Conservation (phyloP, 53 echinoderm and acorn worm genomes). For the Patiria pectinifera region DNA sequence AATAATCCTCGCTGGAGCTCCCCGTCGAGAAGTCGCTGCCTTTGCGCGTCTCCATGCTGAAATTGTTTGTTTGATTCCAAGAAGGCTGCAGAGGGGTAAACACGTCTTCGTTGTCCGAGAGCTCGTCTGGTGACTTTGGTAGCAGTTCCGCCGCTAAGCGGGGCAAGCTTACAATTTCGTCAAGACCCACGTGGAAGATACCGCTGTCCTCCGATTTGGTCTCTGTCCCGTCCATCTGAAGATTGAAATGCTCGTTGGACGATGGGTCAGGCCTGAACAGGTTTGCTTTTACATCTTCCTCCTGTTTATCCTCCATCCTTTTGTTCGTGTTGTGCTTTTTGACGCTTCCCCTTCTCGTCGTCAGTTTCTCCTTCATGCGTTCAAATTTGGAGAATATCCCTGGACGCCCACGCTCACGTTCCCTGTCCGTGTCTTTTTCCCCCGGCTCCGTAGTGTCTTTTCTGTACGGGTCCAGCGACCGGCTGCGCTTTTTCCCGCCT, state of each 20-base stretch:
- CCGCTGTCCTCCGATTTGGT: slow-evolving; percentile 97
- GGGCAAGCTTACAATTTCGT: slow-evolving; percentile 65
- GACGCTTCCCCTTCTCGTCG: slow-evolving; percentile 86
- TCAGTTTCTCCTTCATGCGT: slow-evolving; percentile 66
- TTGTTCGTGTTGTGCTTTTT: slow-evolving; percentile 62
- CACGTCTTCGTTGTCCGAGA: slow-evolving; percentile 88
- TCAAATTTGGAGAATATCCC: slow-evolving; percentile 89
- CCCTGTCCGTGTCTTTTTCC: slow-evolving; percentile 58
- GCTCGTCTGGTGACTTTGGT: slow-evolving; percentile 78
- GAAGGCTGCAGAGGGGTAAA: slow-evolving; percentile 50
- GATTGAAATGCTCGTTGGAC: slow-evolving; percentile 48
- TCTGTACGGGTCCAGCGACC: slow-evolving; percentile 85
- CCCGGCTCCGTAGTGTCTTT: slow-evolving; percentile 40
- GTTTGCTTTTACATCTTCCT: slow-evolving; percentile 44
- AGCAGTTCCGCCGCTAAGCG: slow-evolving; percentile 43
- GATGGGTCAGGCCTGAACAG: slow-evolving; percentile 27
- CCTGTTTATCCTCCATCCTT: slow-evolving; percentile 38
- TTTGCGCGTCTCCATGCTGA: slow-evolving; percentile 67
- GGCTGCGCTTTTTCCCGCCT: slow-evolving; percentile 83
- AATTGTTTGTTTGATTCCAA: slow-evolving; percentile 37
- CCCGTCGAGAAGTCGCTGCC: slow-evolving; percentile 91
- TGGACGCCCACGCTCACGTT: slow-evolving; percentile 78
- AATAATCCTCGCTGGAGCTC: slow-evolving; percentile 90
- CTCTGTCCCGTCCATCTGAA: slow-evolving; percentile 83
- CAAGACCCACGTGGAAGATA: slow-evolving; percentile 78